Evolutionary conservation across 2,888 invertebrate species (phyloP).

Genomic region (Tinea semifulvella): DNA sequence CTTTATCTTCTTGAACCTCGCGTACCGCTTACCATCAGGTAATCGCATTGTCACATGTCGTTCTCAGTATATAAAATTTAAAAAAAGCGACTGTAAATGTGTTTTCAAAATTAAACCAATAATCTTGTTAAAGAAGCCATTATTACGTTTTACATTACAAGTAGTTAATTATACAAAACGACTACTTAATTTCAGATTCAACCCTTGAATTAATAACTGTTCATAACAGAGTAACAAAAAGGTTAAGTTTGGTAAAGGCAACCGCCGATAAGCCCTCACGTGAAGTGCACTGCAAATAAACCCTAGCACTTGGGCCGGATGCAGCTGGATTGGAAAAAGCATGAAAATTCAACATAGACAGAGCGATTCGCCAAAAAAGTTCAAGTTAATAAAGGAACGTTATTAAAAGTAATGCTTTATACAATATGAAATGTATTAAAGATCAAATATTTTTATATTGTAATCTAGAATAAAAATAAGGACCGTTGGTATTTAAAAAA

Average conservation of each 20-base stretch:
- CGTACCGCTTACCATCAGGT: too few species aligned
- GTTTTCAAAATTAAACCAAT: too few species aligned
- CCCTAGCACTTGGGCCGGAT: constrained; percentile 9
- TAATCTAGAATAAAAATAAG: too few species aligned
- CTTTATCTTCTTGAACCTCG: too few species aligned
- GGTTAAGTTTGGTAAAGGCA: constrained; percentile 22
- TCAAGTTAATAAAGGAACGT: neutral
- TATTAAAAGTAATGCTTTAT: neutral
- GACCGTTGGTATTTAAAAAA: too few species aligned
- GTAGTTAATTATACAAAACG: neutral
- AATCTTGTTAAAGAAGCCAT: too few species aligned
- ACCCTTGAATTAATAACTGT: constrained; percentile 11
- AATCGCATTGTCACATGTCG: too few species aligned
- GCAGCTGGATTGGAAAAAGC: constrained; percentile 14
- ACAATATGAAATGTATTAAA: too few species aligned
- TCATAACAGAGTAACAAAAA: constrained; percentile 14
- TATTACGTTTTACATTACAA: too few species aligned
- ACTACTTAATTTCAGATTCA: neutral
- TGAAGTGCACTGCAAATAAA: constrained; percentile 20
- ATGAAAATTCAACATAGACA: constrained; percentile 12
- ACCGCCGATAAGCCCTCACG: constrained; percentile 27
- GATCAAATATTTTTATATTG: too few species aligned
- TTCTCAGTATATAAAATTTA: too few species aligned
- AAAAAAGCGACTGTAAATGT: too few species aligned
- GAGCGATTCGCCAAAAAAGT: neutral